These are phyloP conservation scores for Antitype chi DNA, from an alignment of 2,888 invertebrate species.

Conservation along the genomic window DNA sequence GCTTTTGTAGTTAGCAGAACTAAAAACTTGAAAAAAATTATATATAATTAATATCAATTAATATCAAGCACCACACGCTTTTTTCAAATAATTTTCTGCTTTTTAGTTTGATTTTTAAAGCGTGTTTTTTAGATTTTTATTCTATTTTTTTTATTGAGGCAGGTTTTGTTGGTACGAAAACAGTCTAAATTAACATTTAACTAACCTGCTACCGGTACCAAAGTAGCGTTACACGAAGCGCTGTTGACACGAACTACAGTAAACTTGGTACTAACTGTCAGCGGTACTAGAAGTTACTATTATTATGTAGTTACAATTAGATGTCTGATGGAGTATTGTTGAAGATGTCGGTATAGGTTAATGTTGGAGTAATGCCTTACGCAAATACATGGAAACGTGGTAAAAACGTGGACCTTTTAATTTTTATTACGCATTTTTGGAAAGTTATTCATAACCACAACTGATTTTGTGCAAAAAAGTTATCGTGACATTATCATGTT, in stretches of 20 bases:
- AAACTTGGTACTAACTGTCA: conserved; percentile 48
- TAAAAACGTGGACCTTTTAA: neutral
- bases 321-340: neutral
- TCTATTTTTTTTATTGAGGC: too few relatives aligned
- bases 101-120: too few relatives aligned
- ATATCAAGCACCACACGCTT: too few relatives aligned
- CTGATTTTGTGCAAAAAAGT: neutral
- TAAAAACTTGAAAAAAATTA: too few relatives aligned
- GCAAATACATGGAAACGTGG: neutral
- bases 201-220: conserved; percentile 25
- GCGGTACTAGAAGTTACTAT: conserved; percentile 10
- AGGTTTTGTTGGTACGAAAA: too few relatives aligned
- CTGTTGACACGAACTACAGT: conserved; percentile 37
- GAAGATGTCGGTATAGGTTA: neutral
- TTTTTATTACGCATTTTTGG: too few relatives aligned
- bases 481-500: neutral
- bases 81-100: too few relatives aligned
- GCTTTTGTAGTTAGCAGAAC: too few relatives aligned
- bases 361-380: too few relatives aligned
- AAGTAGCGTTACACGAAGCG: conserved; percentile 22
- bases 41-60: too few relatives aligned
- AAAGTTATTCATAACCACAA: too few relatives aligned
- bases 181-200: neutral
- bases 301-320: conserved; percentile 16
- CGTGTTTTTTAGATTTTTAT: too few relatives aligned